phyloP scores from a whole-genome alignment of 2,888 invertebrate species.

The Polyommatus icarus region DNA sequence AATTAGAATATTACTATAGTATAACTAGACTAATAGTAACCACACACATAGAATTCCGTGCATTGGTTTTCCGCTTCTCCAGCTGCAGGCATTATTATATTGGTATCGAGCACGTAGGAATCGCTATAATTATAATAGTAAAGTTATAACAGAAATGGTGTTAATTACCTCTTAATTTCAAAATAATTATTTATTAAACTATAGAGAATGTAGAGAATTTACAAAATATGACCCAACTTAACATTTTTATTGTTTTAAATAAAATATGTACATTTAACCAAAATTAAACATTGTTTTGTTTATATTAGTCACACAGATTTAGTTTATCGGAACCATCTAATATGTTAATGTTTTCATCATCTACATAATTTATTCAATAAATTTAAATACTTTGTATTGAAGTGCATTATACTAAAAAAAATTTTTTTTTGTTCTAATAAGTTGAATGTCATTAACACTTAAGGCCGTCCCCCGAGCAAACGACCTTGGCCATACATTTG shows the following conservation, averaged over 20 bases:
- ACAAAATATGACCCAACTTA: neutral
- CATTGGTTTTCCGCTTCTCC: too few species aligned
- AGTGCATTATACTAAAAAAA: neutral
- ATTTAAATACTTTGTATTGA: neutral
- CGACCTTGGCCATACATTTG: too few species aligned
- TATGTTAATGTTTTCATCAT: neutral
- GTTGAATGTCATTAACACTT: neutral
- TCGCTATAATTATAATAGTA: too few species aligned
- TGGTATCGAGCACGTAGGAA: too few species aligned
- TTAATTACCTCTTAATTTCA: too few species aligned
- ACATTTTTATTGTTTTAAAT: neutral
- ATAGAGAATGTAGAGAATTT: neutral
- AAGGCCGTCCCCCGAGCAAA: too few species aligned
- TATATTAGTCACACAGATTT: neutral
- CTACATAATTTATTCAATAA: conserved; percentile 4
- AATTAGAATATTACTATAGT: too few species aligned
- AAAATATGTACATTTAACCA: neutral
- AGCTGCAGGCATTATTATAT: too few species aligned
- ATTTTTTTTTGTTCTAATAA: too few species aligned
- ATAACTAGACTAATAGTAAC: too few species aligned
- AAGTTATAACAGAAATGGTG: too few species aligned
- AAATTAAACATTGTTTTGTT: neutral
- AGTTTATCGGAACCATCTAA: neutral
- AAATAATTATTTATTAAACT: neutral
- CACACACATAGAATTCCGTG: too few species aligned